Percentiles rank a stretch among this genome's conserved stretches.
Evolutionary conservation across 1,140 invertebrate species (phyloP).

Genomic region (Ceratitis capitata): DNA sequence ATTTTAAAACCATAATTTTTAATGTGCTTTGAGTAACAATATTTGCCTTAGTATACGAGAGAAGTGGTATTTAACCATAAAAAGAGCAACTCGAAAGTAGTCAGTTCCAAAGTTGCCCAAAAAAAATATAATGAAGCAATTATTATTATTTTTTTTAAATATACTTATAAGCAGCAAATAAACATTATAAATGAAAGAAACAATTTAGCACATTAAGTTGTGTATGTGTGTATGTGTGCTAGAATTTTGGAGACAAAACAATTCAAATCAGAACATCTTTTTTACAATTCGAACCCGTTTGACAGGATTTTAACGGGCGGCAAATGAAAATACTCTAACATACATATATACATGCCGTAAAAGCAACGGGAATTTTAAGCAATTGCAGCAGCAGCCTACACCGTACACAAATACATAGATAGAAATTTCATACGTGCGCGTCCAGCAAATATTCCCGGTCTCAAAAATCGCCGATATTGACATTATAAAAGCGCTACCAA

Average conservation of each 20-base stretch:
- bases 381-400: too few species aligned
- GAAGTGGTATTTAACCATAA: not conserved
- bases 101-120: not conserved
- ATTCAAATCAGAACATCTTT: not conserved
- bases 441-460: not conserved
- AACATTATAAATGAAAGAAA: not conserved
- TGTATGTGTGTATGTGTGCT: not conserved
- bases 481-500: slow-evolving; percentile 29
- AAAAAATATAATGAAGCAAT: not conserved
- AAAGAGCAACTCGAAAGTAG: not conserved
- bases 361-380: not conserved
- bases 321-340: not conserved
- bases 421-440: not conserved
- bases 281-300: not conserved
- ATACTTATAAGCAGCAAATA: not conserved
- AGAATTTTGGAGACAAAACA: not conserved
- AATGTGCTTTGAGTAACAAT: not conserved
- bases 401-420: not conserved
- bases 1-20: not conserved
- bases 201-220: not conserved
- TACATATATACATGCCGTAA: too few species aligned
- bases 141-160: not conserved
- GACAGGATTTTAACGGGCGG: not conserved
- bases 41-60: not conserved
- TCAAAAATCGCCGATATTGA: not conserved